These are phyloP conservation scores for Melanitta fusca DNA, from an alignment of 2,797 vertebrate genomes.

Conservation along the genomic window DNA sequence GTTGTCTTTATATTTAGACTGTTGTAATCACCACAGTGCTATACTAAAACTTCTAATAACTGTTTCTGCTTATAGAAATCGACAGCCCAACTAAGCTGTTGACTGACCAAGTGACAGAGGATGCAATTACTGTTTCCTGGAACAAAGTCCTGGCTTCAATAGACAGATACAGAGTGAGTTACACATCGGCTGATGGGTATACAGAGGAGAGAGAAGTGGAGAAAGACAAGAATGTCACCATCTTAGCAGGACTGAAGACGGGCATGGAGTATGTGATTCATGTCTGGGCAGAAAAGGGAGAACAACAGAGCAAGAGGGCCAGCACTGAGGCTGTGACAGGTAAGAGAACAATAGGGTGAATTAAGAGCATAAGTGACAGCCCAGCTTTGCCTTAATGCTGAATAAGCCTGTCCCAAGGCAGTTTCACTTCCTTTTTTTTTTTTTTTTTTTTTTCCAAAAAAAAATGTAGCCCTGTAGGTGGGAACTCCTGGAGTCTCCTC, in stretches of 20 bases:
- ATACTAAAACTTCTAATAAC: neutral
- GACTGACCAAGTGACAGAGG: slow-evolving; percentile 78
- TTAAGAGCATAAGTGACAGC: neutral
- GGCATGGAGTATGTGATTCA: slow-evolving; percentile 80
- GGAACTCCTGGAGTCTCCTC: no score
- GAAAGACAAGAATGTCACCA: slow-evolving; percentile 72
- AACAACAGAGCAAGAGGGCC: slow-evolving; percentile 79
- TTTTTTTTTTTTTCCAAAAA: no score
- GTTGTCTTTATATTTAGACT: neutral
- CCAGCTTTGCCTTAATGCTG: neutral
- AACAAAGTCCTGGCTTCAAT: slow-evolving; percentile 76
- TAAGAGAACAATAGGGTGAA: slow-evolving; percentile 31
- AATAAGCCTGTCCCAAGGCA: neutral
- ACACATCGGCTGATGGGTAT: slow-evolving; percentile 77
- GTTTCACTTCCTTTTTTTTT: neutral
- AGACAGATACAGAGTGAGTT: slow-evolving; percentile 83
- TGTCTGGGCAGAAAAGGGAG: slow-evolving; percentile 84
- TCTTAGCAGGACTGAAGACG: slow-evolving; percentile 80
- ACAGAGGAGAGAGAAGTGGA: slow-evolving; percentile 75
- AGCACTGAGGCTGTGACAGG: slow-evolving; percentile 83
- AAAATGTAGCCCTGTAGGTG: no score
- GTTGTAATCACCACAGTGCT: neutral
- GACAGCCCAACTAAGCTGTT: slow-evolving; percentile 82
- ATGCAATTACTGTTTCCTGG: slow-evolving; percentile 82
- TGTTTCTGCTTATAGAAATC: slow-evolving; percentile 71